Evolutionary conservation across 2,888 invertebrate species (phyloP).

Genomic region (Tenthredo scrophulariae): DNA sequence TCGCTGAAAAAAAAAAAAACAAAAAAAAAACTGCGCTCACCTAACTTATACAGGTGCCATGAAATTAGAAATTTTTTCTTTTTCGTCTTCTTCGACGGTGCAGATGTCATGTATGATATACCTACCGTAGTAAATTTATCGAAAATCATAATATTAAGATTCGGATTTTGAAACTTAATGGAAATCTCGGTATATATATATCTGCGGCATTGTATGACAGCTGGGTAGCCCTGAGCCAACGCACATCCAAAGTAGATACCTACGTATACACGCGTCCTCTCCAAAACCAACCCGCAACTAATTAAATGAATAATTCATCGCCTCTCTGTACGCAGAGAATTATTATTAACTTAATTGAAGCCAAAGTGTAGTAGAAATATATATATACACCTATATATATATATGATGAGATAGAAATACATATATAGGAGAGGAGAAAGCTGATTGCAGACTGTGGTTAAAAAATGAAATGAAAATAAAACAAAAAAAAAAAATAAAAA

Average conservation of each 20-base stretch:
- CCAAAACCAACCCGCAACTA: constrained; percentile 39
- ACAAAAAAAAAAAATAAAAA: neutral
- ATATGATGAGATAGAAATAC: neutral
- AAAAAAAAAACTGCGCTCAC: too few species aligned
- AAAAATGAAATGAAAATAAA: neutral
- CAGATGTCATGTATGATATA: too few species aligned
- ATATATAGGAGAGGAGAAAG: constrained; percentile 11
- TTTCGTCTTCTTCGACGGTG: too few species aligned
- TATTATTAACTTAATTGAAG: constrained; percentile 48
- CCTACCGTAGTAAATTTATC: too few species aligned
- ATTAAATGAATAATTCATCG: constrained; percentile 51
- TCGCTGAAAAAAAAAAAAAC: too few species aligned
- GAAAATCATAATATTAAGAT: neutral
- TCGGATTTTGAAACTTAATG: neutral
- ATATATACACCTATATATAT: neutral
- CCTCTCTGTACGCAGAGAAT: constrained; percentile 42
- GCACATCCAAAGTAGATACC: constrained; percentile 17
- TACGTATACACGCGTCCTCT: neutral
- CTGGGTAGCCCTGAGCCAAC: neutral
- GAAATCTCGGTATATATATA: neutral
- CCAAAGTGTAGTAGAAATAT: constrained; percentile 30
- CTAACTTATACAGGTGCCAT: neutral
- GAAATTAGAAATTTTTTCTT: neutral
- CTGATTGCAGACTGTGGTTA: neutral
- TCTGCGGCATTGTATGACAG: constrained; percentile 5